These are phyloP conservation scores for Platerodrilus igneus DNA, from an alignment of 2,888 invertebrate genomes.

Conservation along the genomic window DNA sequence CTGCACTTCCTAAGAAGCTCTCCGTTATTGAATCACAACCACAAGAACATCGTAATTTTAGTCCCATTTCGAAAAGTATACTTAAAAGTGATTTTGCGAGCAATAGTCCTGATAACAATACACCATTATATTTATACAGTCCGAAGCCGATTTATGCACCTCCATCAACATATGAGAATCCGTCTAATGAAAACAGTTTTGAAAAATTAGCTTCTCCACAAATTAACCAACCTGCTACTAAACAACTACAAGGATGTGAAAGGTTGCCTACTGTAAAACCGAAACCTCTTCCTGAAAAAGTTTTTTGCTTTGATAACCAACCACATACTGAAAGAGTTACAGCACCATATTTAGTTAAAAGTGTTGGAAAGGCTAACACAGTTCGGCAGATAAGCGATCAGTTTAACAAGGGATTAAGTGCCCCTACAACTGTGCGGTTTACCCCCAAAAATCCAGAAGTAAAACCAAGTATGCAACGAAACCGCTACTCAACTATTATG, in stretches of 20 bases:
- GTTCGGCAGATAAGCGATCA: conserved; percentile 45
- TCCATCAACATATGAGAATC: conserved; percentile 17
- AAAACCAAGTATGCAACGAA: too few relatives aligned
- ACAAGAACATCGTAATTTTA: conserved; percentile 43
- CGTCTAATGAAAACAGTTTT: too few relatives aligned
- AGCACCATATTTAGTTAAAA: conserved; percentile 38
- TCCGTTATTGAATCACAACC: conserved; percentile 1
- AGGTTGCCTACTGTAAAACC: conserved; percentile 5
- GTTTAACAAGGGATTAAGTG: conserved; percentile 39
- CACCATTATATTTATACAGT: conserved; percentile 42
- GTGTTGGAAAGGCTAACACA: conserved; percentile 33
- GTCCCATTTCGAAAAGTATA: conserved; percentile 37
- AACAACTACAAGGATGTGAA: conserved; percentile 20
- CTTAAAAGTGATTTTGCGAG: conserved; percentile 22
- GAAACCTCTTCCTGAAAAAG: conserved; percentile 32
- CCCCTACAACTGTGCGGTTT: too few relatives aligned
- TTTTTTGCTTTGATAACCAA: too few relatives aligned
- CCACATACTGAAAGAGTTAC: conserved; percentile 32
- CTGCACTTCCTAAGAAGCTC: conserved; percentile 55
- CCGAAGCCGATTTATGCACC: conserved; percentile 40
- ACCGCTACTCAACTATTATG: too few relatives aligned
- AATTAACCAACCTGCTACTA: conserved; percentile 5
- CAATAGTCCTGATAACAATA: conserved; percentile 19
- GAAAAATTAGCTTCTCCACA: too few relatives aligned
- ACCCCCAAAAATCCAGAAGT: conserved; percentile 10